Evolutionary conservation across 2,888 invertebrate species (phyloP).

Genomic region (Apotomis capreana): DNA sequence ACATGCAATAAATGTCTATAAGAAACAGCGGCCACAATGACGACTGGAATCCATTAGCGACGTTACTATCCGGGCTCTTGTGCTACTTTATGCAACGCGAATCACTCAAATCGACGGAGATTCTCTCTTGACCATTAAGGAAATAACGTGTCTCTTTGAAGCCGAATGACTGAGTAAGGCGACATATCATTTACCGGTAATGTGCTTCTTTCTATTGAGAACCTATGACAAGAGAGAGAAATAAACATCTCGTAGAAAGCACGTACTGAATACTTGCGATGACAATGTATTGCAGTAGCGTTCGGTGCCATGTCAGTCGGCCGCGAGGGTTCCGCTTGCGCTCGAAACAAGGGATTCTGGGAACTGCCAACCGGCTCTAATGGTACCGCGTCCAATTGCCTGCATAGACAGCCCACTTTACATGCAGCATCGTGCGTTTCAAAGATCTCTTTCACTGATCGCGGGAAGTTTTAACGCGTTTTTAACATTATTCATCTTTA

Average conservation of each 20-base stretch:
- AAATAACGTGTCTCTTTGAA: conserved; percentile 27
- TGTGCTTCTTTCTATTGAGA: conserved; percentile 34
- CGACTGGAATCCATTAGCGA: conserved; percentile 45
- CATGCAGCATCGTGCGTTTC: conserved; percentile 21
- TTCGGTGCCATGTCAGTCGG: conserved; percentile 70
- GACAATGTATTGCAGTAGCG: conserved; percentile 39
- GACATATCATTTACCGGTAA: conserved; percentile 37
- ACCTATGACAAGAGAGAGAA: conserved; percentile 14
- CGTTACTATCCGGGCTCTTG: conserved; percentile 44
- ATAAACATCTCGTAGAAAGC: conserved; percentile 36
- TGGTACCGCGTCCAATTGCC: conserved; percentile 21
- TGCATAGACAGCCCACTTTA: conserved; percentile 28
- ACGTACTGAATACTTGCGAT: conserved; percentile 41
- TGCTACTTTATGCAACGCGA: conserved; percentile 41
- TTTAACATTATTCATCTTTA: neutral
- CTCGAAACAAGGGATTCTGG: conserved; percentile 63
- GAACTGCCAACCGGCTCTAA: conserved; percentile 53
- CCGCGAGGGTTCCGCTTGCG: conserved; percentile 69
- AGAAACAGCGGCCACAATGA: conserved; percentile 51
- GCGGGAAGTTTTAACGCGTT: conserved; percentile 10
- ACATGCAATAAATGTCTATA: conserved; percentile 54
- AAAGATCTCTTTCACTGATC: conserved; percentile 4
- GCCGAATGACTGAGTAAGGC: conserved; percentile 31
- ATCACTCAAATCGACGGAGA: conserved; percentile 42
- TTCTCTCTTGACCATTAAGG: conserved; percentile 42